These are phyloP conservation scores for mouse (Mus musculus) DNA, from an alignment of 2,113 vertebrate genomes.

Conservation along the genomic window GRCm39 chr10:4671501-4672000, in stretches of 20 bases:
- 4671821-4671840: background rate
- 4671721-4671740: background rate
- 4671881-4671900: background rate
- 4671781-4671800: background rate
- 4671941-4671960: background rate
- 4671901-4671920: background rate
- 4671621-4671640: rapidly evolving
- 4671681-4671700: background rate
- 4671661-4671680: background rate
- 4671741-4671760: too few species aligned
- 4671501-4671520: background rate
- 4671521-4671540: background rate
- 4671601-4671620: background rate
- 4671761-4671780: background rate
- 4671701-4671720: background rate
- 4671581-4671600: background rate
- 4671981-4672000: background rate
- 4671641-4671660: background rate
- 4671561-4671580: background rate
- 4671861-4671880: background rate
- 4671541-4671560: background rate
- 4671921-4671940: background rate
- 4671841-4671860: background rate
- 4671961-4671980: rapidly evolving
- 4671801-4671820: background rate